Percentiles rank a stretch among this genome's conserved stretches.
Evolutionary conservation across 2,888 invertebrate species (phyloP).

Genomic region (Drosophila paracracens): DNA sequence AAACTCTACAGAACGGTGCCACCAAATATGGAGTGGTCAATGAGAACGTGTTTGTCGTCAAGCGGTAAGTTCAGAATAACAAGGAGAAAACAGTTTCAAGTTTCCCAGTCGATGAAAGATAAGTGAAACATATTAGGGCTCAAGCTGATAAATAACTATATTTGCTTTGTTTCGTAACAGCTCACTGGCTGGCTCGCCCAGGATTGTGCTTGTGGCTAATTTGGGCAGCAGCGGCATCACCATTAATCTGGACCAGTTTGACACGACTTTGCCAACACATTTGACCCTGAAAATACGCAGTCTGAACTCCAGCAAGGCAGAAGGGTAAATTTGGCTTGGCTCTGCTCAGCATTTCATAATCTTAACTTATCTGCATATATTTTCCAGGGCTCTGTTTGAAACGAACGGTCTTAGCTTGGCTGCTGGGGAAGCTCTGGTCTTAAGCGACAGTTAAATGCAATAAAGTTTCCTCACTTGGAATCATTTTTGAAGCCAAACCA

Average conservation of each 20-base stretch:
- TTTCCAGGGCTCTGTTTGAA: constrained; percentile 44
- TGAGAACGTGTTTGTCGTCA: constrained; percentile 73
- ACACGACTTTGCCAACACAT: constrained; percentile 49
- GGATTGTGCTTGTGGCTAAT: constrained; percentile 74
- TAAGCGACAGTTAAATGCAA: constrained; percentile 46
- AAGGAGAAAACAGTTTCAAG: not conserved
- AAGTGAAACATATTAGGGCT: not conserved
- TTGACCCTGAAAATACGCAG: constrained; percentile 56
- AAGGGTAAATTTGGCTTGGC: constrained; percentile 36
- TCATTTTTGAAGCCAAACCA: constrained; percentile 33
- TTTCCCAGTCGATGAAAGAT: not conserved
- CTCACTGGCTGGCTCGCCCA: constrained; percentile 55
- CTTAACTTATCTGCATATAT: not conserved
- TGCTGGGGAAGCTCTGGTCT: constrained; percentile 66
- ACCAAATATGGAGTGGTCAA: constrained; percentile 75
- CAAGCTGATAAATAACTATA: not conserved
- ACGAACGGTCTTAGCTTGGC: constrained; percentile 43
- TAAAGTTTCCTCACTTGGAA: constrained; percentile 9
- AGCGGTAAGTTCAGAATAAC: constrained; percentile 66
- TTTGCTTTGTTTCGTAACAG: constrained; percentile 20
- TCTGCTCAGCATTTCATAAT: not conserved
- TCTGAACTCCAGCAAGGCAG: constrained; percentile 49
- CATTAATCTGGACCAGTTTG: constrained; percentile 62
- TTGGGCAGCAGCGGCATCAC: constrained; percentile 53
- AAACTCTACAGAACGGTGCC: constrained; percentile 73